These are phyloP conservation scores for Gisinianus flammeolus DNA, from an alignment of 2,888 invertebrate species.

Conservation along the genomic window DNA sequence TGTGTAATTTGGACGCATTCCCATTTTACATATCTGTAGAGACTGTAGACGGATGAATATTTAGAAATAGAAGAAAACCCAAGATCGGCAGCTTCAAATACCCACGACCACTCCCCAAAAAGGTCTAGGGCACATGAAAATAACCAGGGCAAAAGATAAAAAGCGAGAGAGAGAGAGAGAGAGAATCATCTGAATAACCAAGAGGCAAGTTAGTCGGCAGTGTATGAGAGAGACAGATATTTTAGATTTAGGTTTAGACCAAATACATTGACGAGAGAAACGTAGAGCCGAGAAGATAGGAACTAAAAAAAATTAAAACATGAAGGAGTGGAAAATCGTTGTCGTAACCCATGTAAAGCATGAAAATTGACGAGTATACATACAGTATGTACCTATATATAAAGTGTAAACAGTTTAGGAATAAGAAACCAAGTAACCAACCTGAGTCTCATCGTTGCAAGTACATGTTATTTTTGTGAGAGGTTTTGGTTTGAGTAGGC, in stretches of 20 bases:
- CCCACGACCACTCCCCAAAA: slow-evolving; percentile 16
- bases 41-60: neutral
- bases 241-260: neutral
- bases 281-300: too few species aligned
- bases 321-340: neutral
- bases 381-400: neutral
- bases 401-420: neutral
- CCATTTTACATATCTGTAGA: slow-evolving; percentile 8
- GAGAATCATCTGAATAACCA: neutral
- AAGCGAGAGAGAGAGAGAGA: neutral
- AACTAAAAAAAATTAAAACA: neutral
- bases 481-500: slow-evolving; percentile 30
- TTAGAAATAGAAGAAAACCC: neutral
- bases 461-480: slow-evolving; percentile 38
- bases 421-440: neutral
- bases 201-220: neutral
- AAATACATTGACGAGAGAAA: neutral
- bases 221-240: neutral
- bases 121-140: slow-evolving; percentile 15
- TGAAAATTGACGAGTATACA: neutral
- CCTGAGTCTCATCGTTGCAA: slow-evolving; percentile 29
- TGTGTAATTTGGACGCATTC: slow-evolving; percentile 18
- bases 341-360: neutral
- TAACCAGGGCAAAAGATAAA: slow-evolving; percentile 10
- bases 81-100: slow-evolving; percentile 23